These are phyloP conservation scores for Ameiurus melas DNA, from an alignment of 2,113 vertebrate species.

Conservation along the genomic window DNA sequence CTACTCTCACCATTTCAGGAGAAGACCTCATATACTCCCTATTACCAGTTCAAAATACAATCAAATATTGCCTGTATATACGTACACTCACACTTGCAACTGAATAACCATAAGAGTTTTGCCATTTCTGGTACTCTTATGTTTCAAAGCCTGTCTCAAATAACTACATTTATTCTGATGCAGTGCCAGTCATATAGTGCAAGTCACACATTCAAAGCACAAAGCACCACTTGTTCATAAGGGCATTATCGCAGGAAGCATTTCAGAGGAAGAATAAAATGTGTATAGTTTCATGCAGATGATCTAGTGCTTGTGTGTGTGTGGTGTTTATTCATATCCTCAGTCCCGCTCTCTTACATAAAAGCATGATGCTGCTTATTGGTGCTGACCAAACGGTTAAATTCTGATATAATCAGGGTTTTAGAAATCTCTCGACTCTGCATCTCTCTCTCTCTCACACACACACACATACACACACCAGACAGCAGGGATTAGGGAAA, in stretches of 20 bases:
- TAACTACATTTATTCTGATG: neutral
- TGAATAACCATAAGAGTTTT: neutral
- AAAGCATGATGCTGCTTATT: constrained; percentile 35
- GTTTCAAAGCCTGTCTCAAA: neutral
- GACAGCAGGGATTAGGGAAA: constrained; percentile 21
- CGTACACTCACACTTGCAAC: neutral
- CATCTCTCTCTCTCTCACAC: neutral
- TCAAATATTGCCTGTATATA: neutral
- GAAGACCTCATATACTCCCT: constrained; percentile 25
- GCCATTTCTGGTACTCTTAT: neutral
- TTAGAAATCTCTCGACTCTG: constrained; percentile 5
- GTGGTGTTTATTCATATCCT: neutral
- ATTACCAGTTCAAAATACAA: constrained; percentile 3
- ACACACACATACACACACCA: constrained; percentile 33
- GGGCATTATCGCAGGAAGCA: neutral
- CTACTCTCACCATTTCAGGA: constrained; percentile 2
- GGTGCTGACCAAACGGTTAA: neutral
- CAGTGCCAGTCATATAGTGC: neutral
- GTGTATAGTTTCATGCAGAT: neutral
- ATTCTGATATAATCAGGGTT: constrained; percentile 28
- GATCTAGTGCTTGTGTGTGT: neutral
- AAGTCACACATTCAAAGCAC: constrained; percentile 15
- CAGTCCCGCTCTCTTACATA: constrained; percentile 29
- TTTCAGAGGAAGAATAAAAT: neutral
- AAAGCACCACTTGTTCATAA: neutral